Evolutionary conservation across 2,797 vertebrate genomes (phyloP), one percentile per base, ranked within the genome.

Genomic region (Serranus cabrilla): DNA sequence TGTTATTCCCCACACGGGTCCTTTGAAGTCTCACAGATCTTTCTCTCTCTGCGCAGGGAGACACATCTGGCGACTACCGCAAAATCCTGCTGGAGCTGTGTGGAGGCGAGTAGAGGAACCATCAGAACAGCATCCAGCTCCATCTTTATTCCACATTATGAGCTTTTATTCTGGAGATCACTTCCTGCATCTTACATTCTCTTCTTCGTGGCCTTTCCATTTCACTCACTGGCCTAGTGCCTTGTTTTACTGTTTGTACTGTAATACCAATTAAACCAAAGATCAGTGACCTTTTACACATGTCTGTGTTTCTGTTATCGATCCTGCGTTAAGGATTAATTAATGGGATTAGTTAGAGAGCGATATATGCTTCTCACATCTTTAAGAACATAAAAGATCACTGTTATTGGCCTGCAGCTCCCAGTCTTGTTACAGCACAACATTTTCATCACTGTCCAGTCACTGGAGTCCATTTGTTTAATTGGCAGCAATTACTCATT

Each of bases 61-160:
- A 99, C 85, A 97, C 97, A 55, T 99, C 98, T 3, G 98, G 98
- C 21, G 98, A 99, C 92, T 99, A 99, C 91, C 94, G 96, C 85
- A 99, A 98, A 93, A 97, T 97, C 88, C 94, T 99, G n/a, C 94
- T 99, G 85, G 96, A 96, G 87, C 93, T 99, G 81, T 99, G 97
- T 23, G 98, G 97, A 52, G 96, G 95, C 82, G 97, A 98, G 17
- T 96, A 96, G 91, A 96, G 91, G 94, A 61, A 0, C 14, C 16
- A 14, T 8, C 40, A 23, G 5, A 42, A 17, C 25, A 16, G 25
- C 61, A 21, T 42, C 12, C 34, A 52, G 65, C 65, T 27, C 11
- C 1, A 7, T 37, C 21, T 51, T 39, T 4, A 18, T 20, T 66
- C 43, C 21, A 58, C 43, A 23, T 76, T 11, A 49, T 51, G 45